These are phyloP conservation scores for Latrodectus elegans DNA, from an alignment of 2,888 invertebrate genomes.

Conservation along the genomic window DNA sequence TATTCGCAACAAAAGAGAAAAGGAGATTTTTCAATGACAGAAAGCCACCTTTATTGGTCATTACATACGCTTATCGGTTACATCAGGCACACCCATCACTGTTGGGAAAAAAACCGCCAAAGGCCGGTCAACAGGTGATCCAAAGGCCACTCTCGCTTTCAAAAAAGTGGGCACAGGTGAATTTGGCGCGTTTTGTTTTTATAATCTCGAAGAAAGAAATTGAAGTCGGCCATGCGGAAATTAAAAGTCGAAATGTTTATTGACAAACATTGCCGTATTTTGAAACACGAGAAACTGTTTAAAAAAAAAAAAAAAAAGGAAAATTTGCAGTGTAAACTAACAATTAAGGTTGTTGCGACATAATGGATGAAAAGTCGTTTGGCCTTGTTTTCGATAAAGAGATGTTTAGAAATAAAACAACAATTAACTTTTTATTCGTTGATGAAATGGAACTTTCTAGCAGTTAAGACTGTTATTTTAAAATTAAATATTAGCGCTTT, in stretches of 20 bases:
- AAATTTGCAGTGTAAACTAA: no score
- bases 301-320: no score
- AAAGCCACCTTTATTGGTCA: neutral
- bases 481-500: no score
- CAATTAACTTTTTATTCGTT: no score
- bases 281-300: no score
- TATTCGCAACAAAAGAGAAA: neutral
- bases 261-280: no score
- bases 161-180: slow-evolving; percentile 1
- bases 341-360: no score
- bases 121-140: neutral
- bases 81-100: slow-evolving; percentile 13
- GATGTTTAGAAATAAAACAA: no score
- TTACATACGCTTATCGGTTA: neutral
- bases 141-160: neutral
- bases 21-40: slow-evolving; percentile 5
- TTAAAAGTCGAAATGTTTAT: neutral
- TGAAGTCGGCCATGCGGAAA: neutral
- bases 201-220: neutral
- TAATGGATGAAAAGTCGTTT: no score
- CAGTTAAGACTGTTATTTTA: no score
- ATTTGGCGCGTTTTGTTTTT: neutral
- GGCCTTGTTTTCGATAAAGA: no score
- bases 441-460: no score
- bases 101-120: neutral